Evolutionary conservation across 2,113 vertebrate species (phyloP).

Genomic region (Polypterus bichir): DNA sequence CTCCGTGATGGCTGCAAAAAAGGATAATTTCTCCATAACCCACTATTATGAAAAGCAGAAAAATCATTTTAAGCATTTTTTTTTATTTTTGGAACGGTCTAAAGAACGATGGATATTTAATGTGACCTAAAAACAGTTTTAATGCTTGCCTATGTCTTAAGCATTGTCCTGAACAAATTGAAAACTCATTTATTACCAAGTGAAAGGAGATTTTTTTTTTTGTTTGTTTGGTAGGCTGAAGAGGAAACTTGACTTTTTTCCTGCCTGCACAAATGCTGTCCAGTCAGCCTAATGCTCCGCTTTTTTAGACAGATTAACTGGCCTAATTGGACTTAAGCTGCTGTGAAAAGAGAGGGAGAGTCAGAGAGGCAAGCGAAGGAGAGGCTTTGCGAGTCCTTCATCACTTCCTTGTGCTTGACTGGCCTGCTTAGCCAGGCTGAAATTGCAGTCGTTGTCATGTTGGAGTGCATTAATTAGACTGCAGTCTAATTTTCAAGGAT

Average conservation of each 20-base stretch:
- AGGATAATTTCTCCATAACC: too few relatives aligned
- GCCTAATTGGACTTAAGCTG: conserved; percentile 60
- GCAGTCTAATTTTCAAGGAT: conserved; percentile 90
- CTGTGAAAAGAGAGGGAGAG: conserved; percentile 36
- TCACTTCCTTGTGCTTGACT: conserved; percentile 81
- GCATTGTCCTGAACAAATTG: neutral
- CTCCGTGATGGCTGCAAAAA: too few relatives aligned
- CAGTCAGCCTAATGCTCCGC: conserved; percentile 40
- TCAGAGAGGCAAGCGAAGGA: conserved; percentile 37
- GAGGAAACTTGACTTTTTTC: conserved; percentile 19
- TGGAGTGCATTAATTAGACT: conserved; percentile 90
- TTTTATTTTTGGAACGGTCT: too few relatives aligned
- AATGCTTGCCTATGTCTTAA: too few relatives aligned
- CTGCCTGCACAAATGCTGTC: conserved; percentile 29
- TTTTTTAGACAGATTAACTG: conserved; percentile 55
- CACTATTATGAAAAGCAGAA: too few relatives aligned
- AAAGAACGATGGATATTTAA: neutral
- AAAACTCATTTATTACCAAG: conserved; percentile 1
- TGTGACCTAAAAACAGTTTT: conserved; percentile 3
- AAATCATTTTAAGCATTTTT: too few relatives aligned
- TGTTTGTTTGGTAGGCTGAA: conserved; percentile 16
- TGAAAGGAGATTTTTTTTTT: conserved; percentile 20
- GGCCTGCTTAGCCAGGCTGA: conserved; percentile 81
- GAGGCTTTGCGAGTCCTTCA: conserved; percentile 61
- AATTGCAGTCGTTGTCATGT: conserved; percentile 78